These are phyloP conservation scores for Gnathonemus longibarbis DNA, from an alignment of 2,113 vertebrate species.

Conservation along the genomic window DNA sequence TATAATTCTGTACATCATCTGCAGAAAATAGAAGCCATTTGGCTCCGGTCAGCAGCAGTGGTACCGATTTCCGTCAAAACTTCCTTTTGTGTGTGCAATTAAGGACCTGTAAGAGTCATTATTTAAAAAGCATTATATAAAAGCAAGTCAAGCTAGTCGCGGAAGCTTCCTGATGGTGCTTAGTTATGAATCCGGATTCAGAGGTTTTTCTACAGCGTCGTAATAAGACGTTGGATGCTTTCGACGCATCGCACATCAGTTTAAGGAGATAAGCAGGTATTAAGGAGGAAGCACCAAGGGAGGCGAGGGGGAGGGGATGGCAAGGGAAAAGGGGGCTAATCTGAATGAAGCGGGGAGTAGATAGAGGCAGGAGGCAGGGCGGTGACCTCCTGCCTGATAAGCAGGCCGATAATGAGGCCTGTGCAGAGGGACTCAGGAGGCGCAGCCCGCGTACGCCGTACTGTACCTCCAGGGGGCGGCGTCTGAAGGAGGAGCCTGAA, in stretches of 20 bases:
- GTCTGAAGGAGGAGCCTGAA: background rate
- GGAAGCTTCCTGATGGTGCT: background rate
- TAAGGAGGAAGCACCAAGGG: background rate
- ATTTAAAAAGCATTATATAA: background rate
- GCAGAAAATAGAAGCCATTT: background rate
- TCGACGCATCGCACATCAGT: background rate
- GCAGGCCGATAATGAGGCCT: background rate
- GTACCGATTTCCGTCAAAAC: background rate
- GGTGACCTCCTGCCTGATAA: background rate
- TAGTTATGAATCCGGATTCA: background rate
- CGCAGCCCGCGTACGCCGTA: background rate
- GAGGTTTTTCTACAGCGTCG: background rate
- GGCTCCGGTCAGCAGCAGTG: background rate
- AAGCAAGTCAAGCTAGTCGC: background rate
- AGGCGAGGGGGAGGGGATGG: background rate
- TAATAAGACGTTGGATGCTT: background rate
- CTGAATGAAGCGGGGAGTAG: background rate
- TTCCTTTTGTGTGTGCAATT: background rate
- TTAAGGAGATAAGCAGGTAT: background rate
- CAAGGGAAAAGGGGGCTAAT: background rate
- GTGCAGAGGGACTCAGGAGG: background rate
- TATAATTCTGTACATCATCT: background rate
- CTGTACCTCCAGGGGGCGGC: background rate
- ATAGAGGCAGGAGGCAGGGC: background rate
- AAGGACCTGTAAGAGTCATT: background rate